Percentiles rank a stretch among this genome's conserved stretches.
These are phyloP conservation scores for Bufo bufo DNA, from an alignment of 2,113 vertebrate genomes.

Conservation along the genomic window DNA sequence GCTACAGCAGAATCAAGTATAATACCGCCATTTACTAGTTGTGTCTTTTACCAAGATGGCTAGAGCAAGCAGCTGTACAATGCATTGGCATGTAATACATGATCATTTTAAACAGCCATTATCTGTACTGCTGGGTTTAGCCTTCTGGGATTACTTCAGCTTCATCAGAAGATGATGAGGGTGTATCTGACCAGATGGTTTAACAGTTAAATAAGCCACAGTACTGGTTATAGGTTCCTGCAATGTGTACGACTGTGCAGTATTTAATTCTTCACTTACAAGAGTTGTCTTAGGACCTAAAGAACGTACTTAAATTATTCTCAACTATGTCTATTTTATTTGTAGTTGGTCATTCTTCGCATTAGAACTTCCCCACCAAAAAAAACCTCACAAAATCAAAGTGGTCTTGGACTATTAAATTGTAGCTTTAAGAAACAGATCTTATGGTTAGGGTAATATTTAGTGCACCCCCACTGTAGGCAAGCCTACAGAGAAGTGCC, in stretches of 20 bases:
- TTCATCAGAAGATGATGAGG: not conserved
- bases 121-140: not conserved
- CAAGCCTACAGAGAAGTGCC: too few species aligned
- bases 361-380: not conserved
- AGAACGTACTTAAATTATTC: not conserved
- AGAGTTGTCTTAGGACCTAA: not conserved
- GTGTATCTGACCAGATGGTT: constrained; percentile 14
- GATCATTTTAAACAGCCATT: constrained; percentile 19
- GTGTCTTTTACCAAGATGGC: not conserved
- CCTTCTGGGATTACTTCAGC: constrained; percentile 22
- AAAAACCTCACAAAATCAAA: not conserved
- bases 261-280: not conserved
- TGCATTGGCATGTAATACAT: constrained; percentile 3
- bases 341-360: not conserved
- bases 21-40: not conserved
- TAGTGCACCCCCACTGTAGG: not conserved
- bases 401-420: not conserved
- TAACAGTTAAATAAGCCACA: constrained; percentile 31
- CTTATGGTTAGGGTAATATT: not conserved
- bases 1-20: not conserved
- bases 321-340: not conserved
- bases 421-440: not conserved
- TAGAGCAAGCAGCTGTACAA: not conserved
- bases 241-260: constrained; percentile 9
- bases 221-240: not conserved